phyloP scores from a whole-genome alignment of 2,888 invertebrate genomes.

The Cosmopolites sordidus region DNA sequence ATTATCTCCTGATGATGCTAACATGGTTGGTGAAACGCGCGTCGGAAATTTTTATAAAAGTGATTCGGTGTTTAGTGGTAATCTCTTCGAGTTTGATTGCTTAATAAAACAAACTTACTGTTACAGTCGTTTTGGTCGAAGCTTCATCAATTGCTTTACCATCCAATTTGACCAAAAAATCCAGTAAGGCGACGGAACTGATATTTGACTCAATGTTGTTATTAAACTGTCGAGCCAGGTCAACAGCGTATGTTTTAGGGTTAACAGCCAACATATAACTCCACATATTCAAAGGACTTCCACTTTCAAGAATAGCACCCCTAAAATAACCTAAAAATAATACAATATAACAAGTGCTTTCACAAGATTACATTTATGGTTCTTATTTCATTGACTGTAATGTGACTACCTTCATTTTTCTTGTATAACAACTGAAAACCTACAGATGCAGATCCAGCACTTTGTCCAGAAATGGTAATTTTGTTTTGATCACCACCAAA shows the following conservation, averaged over 20 bases:
- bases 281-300: conserved; percentile 30
- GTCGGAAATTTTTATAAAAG: no score
- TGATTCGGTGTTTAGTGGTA: background rate
- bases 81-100: background rate
- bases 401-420: conserved; percentile 25
- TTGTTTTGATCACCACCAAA: conserved; percentile 30
- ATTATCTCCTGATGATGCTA: no score
- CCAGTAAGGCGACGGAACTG: conserved; percentile 18
- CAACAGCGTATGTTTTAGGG: conserved; percentile 26
- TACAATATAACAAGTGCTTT: no score
- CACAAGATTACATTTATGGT: no score
- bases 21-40: no score
- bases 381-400: no score
- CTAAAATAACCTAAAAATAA: conserved; percentile 27
- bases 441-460: conserved; percentile 30
- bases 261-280: conserved; percentile 16
- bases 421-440: conserved; percentile 28
- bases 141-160: conserved; percentile 29
- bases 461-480: conserved; percentile 30
- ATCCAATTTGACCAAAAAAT: conserved; percentile 28
- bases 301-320: conserved; percentile 30
- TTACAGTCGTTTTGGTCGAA: conserved; percentile 6
- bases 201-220: conserved; percentile 9
- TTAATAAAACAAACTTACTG: conserved; percentile 6
- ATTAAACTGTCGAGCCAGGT: conserved; percentile 25